Base-by-base conservation (phyloP, 1,140 invertebrate species). In the Drosophila burlai region DNA sequence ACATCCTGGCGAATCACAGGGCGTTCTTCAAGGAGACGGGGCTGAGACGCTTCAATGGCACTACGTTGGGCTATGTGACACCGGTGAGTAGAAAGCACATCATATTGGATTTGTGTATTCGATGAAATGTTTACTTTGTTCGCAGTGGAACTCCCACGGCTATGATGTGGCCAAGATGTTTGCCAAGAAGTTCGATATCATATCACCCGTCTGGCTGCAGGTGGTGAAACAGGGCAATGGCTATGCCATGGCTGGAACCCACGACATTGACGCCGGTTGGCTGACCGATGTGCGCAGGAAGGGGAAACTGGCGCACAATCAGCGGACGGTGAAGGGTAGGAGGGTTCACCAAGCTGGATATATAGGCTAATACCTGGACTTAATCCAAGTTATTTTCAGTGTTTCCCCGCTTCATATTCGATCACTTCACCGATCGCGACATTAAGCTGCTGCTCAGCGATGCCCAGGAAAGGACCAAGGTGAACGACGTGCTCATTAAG, bases 121-220 rank as follows among this genome's bases (percentile, higher is more conserved):
- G 18, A 62, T 67, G 11, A 16, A 47, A 59, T 58, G 18, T 58
- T 64, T 21, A 40, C 11, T 46, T 64, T n/a, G 59, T 43, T 47
- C 95, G 80, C 85, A 99, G 98, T 99, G 98, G 98, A 99, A 99
- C 93, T 96, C 94, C 68, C 97, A 97, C 94, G 98, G 98, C 1
- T 98, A 99, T 94, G 97, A 99, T 94, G 95, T 99, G 43, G 97
- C 98, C 1, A 99, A 99, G 94, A 95, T 94, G 52, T 99, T 98
- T 94, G 96, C 96, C 43, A 95, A 95, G 38, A 99, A 99, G 93
- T 98, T 99, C 83, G 96, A 96, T 55, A 96, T 97, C 78, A 95
- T 99, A 4, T 98, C 98, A 15, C 98, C 98, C 5, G 98, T 99
- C 1, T 99, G 98, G 98, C 94, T 99, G 9, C 97, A 98, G 94